Conservation (phyloP, 2,888 invertebrate species). For the Ischnus inquisitorius region DNA sequence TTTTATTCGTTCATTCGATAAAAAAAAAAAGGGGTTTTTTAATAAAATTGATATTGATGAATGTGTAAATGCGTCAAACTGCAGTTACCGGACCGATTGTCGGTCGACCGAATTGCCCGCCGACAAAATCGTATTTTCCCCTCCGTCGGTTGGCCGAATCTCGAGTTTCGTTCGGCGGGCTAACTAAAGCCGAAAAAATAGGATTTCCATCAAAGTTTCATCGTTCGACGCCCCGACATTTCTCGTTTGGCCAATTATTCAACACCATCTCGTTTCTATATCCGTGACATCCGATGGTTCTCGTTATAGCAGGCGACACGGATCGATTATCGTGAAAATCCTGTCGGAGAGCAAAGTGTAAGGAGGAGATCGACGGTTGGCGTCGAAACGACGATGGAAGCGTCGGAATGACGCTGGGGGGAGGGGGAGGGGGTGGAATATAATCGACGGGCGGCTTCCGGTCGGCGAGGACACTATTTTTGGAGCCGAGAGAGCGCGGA, state of each 20-base stretch:
- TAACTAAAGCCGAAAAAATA: too few species aligned
- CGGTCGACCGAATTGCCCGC: too few species aligned
- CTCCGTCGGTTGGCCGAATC: too few species aligned
- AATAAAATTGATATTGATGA: slow-evolving; percentile 47
- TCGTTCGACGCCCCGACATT: too few species aligned
- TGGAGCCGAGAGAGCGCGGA: neutral
- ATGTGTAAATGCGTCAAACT: too few species aligned
- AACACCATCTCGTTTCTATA: neutral
- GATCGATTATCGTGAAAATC: neutral
- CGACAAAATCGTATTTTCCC: too few species aligned
- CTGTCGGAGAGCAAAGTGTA: neutral
- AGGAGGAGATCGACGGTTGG: neutral
- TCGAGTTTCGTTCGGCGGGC: too few species aligned
- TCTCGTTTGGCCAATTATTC: too few species aligned
- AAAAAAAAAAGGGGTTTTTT: too few species aligned
- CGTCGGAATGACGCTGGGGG: neutral
- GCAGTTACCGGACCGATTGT: too few species aligned
- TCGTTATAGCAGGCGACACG: neutral
- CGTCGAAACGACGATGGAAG: neutral
- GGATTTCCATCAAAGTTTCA: too few species aligned
- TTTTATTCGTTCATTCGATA: too few species aligned
- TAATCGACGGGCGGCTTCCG: slow-evolving; percentile 27
- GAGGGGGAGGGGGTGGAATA: slow-evolving; percentile 6
- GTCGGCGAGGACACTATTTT: slow-evolving; percentile 15
- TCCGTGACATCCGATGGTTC: neutral